Evolutionary conservation across 2,888 invertebrate species (phyloP), one percentile per base, ranked within the genome.

Genomic region (Caenorhabditis sp.): DNA sequence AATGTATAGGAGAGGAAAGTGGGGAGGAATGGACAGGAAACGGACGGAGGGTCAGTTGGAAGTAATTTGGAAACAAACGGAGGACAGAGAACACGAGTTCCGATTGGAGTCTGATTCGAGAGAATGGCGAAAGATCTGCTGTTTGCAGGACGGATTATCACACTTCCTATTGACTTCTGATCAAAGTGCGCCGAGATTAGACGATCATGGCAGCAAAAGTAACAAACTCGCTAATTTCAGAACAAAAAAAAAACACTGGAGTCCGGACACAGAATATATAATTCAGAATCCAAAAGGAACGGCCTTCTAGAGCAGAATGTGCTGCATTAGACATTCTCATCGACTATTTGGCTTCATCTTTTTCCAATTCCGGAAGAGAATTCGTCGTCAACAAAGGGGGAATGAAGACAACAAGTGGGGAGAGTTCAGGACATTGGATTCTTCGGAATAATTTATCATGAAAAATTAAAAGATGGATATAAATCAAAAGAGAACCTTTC

Each of bases 1-100:
- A 70, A 61, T 60, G 58, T 68, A 69, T 51, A 47, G 53, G 5
- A n/a, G n/a, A n/a, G n/a, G n/a, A n/a, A n/a, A n/a, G n/a, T n/a
- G n/a, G n/a, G n/a, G n/a, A n/a, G n/a, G n/a, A n/a, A n/a, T 20
- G 37, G 28, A 13, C 26, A 40, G 40, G 40, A 8, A 40, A n/a
- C n/a, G n/a, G n/a, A 18, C 32, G 61, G 26, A 40, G 47, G 26
- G 26, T 44, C 37, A 44, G 47, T 47, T 47, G 47, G 47, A 47
- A 18, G 47, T 47, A 18, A 18, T 47, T n/a, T 2, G 18, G 47
- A 5, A 47, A 32, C n/a, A 32, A 9, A 32, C 5, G 9, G 32
- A 32, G 9, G 47, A 47, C 47, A 53, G 26, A 22, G 15, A 53
- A 53, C 22, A 24, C 26, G 26, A 53, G 26, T 53, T 53, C 24